Evolutionary conservation across 2,888 invertebrate genomes (phyloP), one percentile per base, ranked within the genome.

Genomic region (Sceliomorpha sp.): DNA sequence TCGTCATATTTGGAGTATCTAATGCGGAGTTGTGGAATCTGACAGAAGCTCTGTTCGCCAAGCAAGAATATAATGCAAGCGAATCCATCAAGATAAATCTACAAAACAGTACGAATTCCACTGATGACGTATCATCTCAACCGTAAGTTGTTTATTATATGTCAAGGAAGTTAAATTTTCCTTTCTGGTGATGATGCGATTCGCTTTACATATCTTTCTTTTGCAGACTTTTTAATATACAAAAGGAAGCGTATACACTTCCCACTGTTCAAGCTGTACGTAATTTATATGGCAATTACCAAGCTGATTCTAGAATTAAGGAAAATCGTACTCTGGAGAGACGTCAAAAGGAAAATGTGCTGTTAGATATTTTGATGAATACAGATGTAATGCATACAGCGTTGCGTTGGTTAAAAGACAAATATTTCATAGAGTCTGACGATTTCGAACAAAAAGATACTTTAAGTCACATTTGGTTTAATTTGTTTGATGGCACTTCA

Each of bases 401-500:
- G 0, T 73, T 83, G 73, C 67, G 73, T 6, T 87, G 86, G 85
- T 31, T 87, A 1, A 69, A 78, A 1, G 56, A 73, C 0, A 77
- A 73, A 9, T 71, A 75, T 10, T 83, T 81, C 51, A 72, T 87
- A 15, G 76, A 81, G 10, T 71, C 80, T 0, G 83, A 86, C 32
- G 81, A 80, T 26, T 84, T 80, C 24, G 92, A 93, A 45, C 94
- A 93, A 80, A 91, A 92, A 63, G 93, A 94, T 74, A 90, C 92
- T 26, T 86, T 95, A 2, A 92, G 92, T 80, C 92, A 92, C 59
- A 89, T 95, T 7, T 95, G 95, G 95, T 95, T 95, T 80, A 93
- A 94, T 1, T 90, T 95, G 72, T 93, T 94, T 34, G 90, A 91
- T 77, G 93, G 94, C 17, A 91, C 96, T 45, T 96, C 97, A 58